phyloP scores from a whole-genome alignment of 1,140 invertebrate species.

The Grapholita molesta region DNA sequence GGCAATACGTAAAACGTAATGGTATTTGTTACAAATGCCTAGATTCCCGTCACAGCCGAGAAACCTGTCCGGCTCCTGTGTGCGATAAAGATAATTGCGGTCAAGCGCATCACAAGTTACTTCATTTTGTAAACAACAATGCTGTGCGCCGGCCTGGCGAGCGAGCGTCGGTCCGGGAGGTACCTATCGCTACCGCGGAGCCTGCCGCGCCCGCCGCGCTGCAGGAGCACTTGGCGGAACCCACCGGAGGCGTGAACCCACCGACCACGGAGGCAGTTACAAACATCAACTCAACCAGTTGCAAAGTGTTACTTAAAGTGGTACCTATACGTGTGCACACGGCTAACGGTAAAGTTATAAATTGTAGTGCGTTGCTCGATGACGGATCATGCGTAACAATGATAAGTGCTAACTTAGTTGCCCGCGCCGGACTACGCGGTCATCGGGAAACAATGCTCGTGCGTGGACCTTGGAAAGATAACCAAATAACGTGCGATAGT shows the following conservation, averaged over 20 bases:
- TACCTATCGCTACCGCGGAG: background rate
- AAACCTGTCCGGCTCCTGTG: background rate
- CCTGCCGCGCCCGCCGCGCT: background rate
- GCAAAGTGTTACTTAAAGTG: background rate
- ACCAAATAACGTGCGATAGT: background rate
- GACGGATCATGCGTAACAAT: background rate
- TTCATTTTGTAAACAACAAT: background rate
- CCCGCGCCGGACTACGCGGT: background rate
- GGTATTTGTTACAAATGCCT: conserved; percentile 13
- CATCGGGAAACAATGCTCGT: background rate
- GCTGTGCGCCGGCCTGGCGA: no score
- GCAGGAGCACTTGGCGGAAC: no score
- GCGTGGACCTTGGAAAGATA: background rate
- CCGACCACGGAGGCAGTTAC: background rate
- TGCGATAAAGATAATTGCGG: conserved; percentile 3
- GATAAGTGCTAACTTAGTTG: background rate
- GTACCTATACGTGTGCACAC: background rate
- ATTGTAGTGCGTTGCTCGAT: background rate
- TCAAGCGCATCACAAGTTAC: background rate
- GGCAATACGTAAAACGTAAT: background rate
- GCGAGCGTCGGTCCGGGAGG: background rate
- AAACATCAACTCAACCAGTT: background rate
- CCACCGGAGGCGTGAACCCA: background rate
- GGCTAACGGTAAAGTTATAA: background rate
- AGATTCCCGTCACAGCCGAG: background rate